phyloP scores from a whole-genome alignment of 1,140 invertebrate genomes.

The Lamellibrachia luymesi region DNA sequence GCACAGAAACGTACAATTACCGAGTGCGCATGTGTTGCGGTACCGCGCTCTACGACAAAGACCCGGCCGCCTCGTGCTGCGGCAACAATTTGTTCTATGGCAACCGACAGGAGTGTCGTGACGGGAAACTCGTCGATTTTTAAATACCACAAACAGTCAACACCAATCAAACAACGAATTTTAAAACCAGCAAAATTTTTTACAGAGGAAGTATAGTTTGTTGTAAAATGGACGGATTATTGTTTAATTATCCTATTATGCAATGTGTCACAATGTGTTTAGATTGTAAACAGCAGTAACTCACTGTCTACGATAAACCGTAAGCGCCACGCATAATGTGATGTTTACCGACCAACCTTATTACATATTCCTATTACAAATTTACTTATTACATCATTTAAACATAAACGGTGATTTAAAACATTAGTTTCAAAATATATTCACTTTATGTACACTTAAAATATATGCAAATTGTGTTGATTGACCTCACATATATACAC shows the following conservation, averaged over 20 bases:
- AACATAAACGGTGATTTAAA: too few species aligned
- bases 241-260: not conserved
- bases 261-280: too few species aligned
- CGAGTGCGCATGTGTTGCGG: not conserved
- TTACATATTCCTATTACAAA: too few species aligned
- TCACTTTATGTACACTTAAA: too few species aligned
- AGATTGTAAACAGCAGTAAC: not conserved
- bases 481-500: too few species aligned
- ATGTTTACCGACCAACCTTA: too few species aligned
- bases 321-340: too few species aligned
- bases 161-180: not conserved
- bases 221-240: not conserved
- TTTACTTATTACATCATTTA: too few species aligned
- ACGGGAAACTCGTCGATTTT: not conserved
- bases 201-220: not conserved
- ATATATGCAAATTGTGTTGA: too few species aligned
- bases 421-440: too few species aligned
- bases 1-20: not conserved
- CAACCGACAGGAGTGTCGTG: not conserved
- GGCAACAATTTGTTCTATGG: not conserved
- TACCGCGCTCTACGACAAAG: not conserved
- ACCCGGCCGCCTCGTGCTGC: not conserved
- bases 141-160: not conserved
- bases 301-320: too few species aligned
- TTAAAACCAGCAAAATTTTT: not conserved